phyloP scores from a whole-genome alignment of 2,888 invertebrate species.

The Brenthis daphne region DNA sequence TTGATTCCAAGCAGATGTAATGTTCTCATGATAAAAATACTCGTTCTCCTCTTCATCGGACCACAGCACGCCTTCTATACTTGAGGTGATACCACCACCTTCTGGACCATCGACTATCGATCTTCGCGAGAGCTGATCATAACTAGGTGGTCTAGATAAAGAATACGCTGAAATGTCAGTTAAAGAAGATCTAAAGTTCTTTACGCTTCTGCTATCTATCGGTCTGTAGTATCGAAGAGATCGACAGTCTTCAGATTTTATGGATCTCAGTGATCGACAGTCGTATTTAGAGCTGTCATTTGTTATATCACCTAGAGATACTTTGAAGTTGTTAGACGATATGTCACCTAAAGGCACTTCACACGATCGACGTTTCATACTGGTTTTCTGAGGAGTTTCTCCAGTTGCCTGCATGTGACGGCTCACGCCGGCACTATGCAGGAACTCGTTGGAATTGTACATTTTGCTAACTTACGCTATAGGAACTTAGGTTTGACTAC shows the following conservation, averaged over 20 bases:
- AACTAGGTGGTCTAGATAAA: constrained; percentile 71
- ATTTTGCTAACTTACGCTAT: constrained; percentile 64
- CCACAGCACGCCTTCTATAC: constrained; percentile 79
- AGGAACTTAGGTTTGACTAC: constrained; percentile 76
- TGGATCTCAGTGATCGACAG: constrained; percentile 64
- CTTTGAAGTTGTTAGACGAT: constrained; percentile 73
- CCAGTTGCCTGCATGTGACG: constrained; percentile 78
- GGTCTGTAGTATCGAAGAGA: constrained; percentile 66
- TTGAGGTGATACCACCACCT: constrained; percentile 69
- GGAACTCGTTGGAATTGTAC: constrained; percentile 75
- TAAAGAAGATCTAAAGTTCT: constrained; percentile 72
- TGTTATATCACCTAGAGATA: constrained; percentile 72
- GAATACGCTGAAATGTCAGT: constrained; percentile 61
- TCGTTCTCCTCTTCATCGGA: constrained; percentile 80
- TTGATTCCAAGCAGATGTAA: constrained; percentile 77
- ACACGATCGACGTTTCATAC: constrained; percentile 75
- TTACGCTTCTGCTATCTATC: constrained; percentile 72
- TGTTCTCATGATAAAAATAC: constrained; percentile 78
- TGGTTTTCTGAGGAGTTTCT: constrained; percentile 73
- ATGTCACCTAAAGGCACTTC: constrained; percentile 77
- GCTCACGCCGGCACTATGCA: constrained; percentile 75
- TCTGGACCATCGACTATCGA: constrained; percentile 70
- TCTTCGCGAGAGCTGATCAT: constrained; percentile 73
- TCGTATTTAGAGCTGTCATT: constrained; percentile 65
- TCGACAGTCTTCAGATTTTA: constrained; percentile 67